Conservation (phyloP, 2,888 invertebrate species). For the Sarcophaga carnaria region DNA sequence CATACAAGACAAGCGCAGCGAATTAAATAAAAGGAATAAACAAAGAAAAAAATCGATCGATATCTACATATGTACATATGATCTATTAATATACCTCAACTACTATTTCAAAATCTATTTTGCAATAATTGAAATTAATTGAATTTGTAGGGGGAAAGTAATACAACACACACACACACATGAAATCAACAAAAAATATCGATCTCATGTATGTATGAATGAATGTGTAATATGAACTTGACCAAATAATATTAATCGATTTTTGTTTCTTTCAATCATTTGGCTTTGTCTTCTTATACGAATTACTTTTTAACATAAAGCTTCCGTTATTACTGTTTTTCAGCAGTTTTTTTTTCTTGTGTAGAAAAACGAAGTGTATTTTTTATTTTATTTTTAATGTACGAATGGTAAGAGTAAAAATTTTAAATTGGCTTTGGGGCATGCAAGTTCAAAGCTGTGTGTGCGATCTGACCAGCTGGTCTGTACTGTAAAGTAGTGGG, state of each 20-base stretch:
- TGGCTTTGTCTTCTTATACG: conserved; percentile 36
- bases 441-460: conserved; percentile 1
- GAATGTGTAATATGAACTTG: conserved; percentile 44
- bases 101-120: conserved; percentile 2
- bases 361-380: background rate
- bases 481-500: background rate
- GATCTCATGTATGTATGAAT: background rate
- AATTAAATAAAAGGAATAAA: background rate
- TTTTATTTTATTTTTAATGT: conserved; percentile 5
- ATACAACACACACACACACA: background rate
- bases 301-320: conserved; percentile 62
- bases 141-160: conserved; percentile 21
- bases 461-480: conserved; percentile 31
- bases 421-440: conserved; percentile 35
- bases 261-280: conserved; percentile 27
- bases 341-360: too few relatives aligned
- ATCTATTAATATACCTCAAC: background rate
- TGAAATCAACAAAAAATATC: background rate
- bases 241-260: conserved; percentile 59
- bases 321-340: conserved; percentile 58
- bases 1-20: background rate
- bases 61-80: background rate
- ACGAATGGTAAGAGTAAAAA: conserved; percentile 23
- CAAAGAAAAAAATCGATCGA: background rate
- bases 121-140: conserved; percentile 41